Percentiles rank a stretch among this genome's conserved stretches.
Evolutionary conservation across 2,113 vertebrate genomes (phyloP).

Genomic region (Engystomops pustulosus): DNA sequence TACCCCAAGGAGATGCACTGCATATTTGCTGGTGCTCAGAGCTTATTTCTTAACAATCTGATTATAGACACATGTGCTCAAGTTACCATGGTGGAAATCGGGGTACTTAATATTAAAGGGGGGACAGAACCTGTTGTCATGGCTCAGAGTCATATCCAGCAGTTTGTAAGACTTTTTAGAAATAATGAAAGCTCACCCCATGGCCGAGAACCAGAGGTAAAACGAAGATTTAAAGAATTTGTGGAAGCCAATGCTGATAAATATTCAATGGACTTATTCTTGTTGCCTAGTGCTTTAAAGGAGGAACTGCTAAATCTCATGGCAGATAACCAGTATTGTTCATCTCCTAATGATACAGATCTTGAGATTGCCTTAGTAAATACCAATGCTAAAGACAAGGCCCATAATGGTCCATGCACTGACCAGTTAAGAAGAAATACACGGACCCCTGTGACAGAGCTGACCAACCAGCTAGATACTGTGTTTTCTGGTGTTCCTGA

Average conservation of each 20-base stretch:
- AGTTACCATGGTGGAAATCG: conserved; percentile 83
- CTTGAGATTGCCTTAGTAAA: neutral
- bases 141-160: conserved; percentile 92
- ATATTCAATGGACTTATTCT: conserved; percentile 92
- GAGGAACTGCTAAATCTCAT: conserved; percentile 87
- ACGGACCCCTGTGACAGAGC: conserved; percentile 90
- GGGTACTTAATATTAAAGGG: conserved; percentile 82
- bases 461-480: conserved; percentile 87
- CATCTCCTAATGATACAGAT: neutral
- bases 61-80: conserved; percentile 92
- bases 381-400: neutral
- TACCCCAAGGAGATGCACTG: conserved; percentile 98
- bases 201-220: conserved; percentile 83
- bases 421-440: conserved; percentile 84
- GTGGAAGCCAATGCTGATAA: conserved; percentile 91
- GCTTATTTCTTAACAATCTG: conserved; percentile 87
- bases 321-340: conserved; percentile 64
- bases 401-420: conserved; percentile 5
- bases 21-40: conserved; percentile 88
- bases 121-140: conserved; percentile 90
- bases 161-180: conserved; percentile 91
- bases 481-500: conserved; percentile 79
- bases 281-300: conserved; percentile 92
- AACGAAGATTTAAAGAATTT: conserved; percentile 87
- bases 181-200: conserved; percentile 80